These are phyloP conservation scores for Colostygia pectinataria DNA, from an alignment of 2,888 invertebrate species.

Conservation along the genomic window DNA sequence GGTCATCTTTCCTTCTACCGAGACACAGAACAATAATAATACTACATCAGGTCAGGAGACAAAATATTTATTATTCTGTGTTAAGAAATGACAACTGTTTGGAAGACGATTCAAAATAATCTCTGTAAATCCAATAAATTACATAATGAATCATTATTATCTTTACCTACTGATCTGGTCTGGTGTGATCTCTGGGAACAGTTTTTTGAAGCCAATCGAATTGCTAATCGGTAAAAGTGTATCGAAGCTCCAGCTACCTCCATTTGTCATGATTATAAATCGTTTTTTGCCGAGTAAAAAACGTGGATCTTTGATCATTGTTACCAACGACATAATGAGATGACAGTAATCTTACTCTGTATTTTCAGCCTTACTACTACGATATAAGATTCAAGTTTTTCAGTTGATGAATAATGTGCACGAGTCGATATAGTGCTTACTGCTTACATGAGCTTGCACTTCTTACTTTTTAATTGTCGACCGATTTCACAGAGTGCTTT, in stretches of 20 bases:
- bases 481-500: constrained; percentile 31
- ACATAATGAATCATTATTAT: neutral
- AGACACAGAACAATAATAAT: too few relatives aligned
- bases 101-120: too few relatives aligned
- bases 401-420: constrained; percentile 4
- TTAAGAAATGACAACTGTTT: too few relatives aligned
- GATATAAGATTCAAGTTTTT: constrained; percentile 12
- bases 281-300: constrained; percentile 40
- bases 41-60: too few relatives aligned
- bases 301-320: constrained; percentile 37
- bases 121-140: too few relatives aligned
- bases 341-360: neutral
- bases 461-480: constrained; percentile 28
- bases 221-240: constrained; percentile 67
- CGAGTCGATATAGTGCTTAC: constrained; percentile 25
- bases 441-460: constrained; percentile 16
- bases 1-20: too few relatives aligned
- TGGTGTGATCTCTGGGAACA: constrained; percentile 44
- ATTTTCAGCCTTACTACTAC: constrained; percentile 21
- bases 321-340: constrained; percentile 31
- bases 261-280: constrained; percentile 49
- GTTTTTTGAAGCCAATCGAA: constrained; percentile 45
- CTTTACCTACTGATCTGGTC: constrained; percentile 12
- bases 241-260: constrained; percentile 47
- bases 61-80: too few relatives aligned